Evolutionary conservation across 2,797 vertebrate species (phyloP).

Genomic region (Alfaro cultratus): DNA sequence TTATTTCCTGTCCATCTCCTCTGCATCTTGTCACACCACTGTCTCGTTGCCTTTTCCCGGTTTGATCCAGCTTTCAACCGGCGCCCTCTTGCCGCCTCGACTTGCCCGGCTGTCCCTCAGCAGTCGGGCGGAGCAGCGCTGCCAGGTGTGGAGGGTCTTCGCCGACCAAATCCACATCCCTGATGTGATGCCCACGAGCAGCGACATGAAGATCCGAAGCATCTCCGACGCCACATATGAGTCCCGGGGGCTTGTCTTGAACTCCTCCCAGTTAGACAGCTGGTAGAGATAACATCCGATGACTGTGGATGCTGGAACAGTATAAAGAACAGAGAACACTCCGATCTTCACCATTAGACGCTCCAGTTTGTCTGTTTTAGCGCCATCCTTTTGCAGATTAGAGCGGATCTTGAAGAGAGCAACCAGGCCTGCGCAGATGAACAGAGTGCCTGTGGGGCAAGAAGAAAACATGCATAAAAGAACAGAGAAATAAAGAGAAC

Average conservation of each 20-base stretch:
- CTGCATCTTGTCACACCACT: conserved; percentile 84
- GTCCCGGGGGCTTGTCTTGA: conserved; percentile 87
- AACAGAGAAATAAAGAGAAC: not conserved
- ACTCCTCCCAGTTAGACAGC: conserved; percentile 94
- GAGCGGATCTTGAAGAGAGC: conserved; percentile 98
- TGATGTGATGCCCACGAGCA: conserved; percentile 96
- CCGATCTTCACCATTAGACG: conserved; percentile 98
- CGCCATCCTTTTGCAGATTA: conserved; percentile 97
- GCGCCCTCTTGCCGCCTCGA: conserved; percentile 85
- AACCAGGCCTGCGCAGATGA: conserved; percentile 95
- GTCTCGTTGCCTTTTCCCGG: conserved; percentile 95
- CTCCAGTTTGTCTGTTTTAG: conserved; percentile 98
- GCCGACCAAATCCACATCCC: conserved; percentile 99
- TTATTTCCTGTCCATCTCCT: conserved; percentile 29
- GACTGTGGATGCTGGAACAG: conserved; percentile 94
- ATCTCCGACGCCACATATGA: conserved; percentile 96
- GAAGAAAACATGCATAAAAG: not conserved
- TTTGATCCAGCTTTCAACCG: conserved; percentile 90
- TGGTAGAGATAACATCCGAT: conserved; percentile 98
- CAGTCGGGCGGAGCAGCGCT: conserved; percentile 91
- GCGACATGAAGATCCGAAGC: conserved; percentile 98
- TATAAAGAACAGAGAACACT: conserved; percentile 97
- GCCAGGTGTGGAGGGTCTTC: conserved; percentile 98
- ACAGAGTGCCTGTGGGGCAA: conserved; percentile 85
- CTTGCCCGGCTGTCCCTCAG: conserved; percentile 88